phyloP scores from a whole-genome alignment of 2,888 invertebrate species.

The Slavum lentiscoides region DNA sequence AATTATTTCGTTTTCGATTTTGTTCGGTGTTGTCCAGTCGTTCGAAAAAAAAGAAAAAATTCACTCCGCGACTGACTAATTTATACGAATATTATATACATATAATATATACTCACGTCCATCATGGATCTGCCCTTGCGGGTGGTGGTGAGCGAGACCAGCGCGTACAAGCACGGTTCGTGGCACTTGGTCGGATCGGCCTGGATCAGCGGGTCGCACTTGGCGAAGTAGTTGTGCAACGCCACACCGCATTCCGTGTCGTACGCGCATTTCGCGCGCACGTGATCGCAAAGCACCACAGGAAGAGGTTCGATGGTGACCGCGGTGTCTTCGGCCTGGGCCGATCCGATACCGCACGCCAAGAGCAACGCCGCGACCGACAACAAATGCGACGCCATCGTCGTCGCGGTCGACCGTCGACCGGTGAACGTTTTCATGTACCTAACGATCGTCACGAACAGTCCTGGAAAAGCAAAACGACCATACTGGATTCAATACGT shows the following conservation, averaged over 20 bases:
- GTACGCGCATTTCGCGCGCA: constrained; percentile 74
- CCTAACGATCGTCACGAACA: too few relatives aligned
- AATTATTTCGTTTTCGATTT: too few relatives aligned
- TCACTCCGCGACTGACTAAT: too few relatives aligned
- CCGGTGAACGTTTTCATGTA: too few relatives aligned
- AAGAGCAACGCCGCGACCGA: neutral
- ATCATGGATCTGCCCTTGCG: constrained; percentile 78
- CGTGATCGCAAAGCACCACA: constrained; percentile 66
- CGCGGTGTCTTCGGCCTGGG: neutral
- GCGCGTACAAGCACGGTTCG: constrained; percentile 73
- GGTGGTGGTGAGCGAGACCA: constrained; percentile 78
- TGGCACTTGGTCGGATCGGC: constrained; percentile 66
- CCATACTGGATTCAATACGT: too few relatives aligned
- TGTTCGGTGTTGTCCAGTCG: too few relatives aligned
- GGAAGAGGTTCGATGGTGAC: neutral
- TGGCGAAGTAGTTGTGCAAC: constrained; percentile 74
- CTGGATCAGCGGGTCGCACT: constrained; percentile 72
- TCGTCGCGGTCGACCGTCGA: too few relatives aligned
- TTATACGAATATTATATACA: too few relatives aligned
- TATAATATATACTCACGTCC: constrained; percentile 66
- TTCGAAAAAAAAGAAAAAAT: too few relatives aligned
- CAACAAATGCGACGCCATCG: too few relatives aligned
- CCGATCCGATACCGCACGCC: neutral
- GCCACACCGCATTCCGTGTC: constrained; percentile 77
- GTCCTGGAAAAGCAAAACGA: too few relatives aligned